Evolutionary conservation across 2,797 vertebrate genomes (phyloP).

Genomic region (Margarornis squamiger): DNA sequence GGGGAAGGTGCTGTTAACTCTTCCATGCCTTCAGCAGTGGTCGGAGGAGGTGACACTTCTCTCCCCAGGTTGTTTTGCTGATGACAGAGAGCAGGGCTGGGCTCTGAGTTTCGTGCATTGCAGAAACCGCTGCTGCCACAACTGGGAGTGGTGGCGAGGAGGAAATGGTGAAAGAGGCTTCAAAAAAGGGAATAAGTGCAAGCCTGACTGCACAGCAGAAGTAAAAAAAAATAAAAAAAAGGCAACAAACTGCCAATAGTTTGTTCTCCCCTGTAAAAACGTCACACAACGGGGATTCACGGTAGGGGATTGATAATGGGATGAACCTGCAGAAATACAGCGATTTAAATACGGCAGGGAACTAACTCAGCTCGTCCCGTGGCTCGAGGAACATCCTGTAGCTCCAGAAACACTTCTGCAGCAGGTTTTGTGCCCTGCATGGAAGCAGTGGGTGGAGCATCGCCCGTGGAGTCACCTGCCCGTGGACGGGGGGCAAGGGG

Average conservation of each 20-base stretch:
- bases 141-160: fast-evolving
- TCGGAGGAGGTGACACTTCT: background rate
- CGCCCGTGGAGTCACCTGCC: fast-evolving
- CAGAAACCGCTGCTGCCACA: background rate
- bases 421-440: background rate
- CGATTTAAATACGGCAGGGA: background rate
- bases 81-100: background rate
- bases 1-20: background rate
- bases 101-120: background rate
- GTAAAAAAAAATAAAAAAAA: background rate
- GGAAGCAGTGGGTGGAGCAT: background rate
- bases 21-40: background rate
- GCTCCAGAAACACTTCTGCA: background rate
- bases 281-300: fast-evolving
- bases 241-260: background rate
- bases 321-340: fast-evolving
- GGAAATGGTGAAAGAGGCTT: slow-evolving; percentile 24
- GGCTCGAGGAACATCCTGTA: background rate
- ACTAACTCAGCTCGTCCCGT: background rate
- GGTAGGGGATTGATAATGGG: background rate
- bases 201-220: background rate
- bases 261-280: background rate
- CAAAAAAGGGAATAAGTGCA: background rate
- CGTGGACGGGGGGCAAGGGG: fast-evolving
- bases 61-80: fast-evolving